A percentile compares a stretch with the other conserved stretches of the same genome.
phyloP scores from a whole-genome alignment of 2,113 vertebrate genomes.

The Alaudala cheleensis region DNA sequence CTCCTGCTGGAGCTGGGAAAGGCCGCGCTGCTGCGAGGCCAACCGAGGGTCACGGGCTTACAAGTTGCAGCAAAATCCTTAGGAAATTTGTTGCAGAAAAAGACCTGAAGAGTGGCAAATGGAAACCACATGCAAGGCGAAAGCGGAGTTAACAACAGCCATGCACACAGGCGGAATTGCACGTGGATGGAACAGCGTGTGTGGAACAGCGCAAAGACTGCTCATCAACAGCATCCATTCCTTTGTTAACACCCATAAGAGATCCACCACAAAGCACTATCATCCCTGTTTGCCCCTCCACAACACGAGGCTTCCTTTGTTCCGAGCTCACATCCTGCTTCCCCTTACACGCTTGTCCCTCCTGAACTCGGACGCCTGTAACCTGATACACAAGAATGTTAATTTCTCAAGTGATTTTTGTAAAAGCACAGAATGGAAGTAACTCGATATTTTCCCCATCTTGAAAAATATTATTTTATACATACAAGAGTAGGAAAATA shows the following conservation, averaged over 20 bases:
- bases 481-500: neutral
- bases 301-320: neutral
- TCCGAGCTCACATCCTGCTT: neutral
- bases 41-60: neutral
- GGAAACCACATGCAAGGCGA: constrained; percentile 17
- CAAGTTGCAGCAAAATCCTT: neutral
- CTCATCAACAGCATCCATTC: neutral
- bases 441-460: neutral
- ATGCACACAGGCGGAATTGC: neutral
- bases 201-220: neutral
- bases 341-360: neutral
- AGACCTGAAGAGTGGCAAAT: constrained; percentile 39
- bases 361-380: neutral
- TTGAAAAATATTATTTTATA: constrained; percentile 23
- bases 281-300: neutral
- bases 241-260: neutral
- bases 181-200: accelerated
- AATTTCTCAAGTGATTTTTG: constrained; percentile 36
- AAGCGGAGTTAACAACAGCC: neutral
- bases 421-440: neutral
- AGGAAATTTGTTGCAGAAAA: neutral
- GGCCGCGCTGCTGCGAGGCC: accelerated
- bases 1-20: neutral
- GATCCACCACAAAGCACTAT: neutral
- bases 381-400: constrained; percentile 24